Evolutionary conservation across 1,140 invertebrate genomes (phyloP), one percentile per base, ranked within the genome.

Genomic region (Atta cephalotes): DNA sequence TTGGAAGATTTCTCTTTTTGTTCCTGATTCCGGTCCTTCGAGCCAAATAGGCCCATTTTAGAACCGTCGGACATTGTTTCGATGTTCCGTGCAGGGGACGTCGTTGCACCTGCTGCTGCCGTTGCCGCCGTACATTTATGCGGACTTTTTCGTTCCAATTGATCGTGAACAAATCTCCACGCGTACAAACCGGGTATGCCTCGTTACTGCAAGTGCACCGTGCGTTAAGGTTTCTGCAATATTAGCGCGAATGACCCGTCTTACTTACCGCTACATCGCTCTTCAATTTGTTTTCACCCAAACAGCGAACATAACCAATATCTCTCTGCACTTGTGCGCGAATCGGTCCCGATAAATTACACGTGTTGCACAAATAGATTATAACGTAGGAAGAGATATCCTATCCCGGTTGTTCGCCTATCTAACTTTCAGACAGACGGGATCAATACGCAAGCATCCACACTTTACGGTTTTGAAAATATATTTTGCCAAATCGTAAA

Each of bases 11-110:
- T 89, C 53, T 76, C 86, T 62, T 78, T 91, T 12, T 51, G 49
- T 72, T 87, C 87, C 18, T 88, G 87, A 66, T 89, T 89, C 18
- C 89, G 88, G 56, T 92, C 90, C 79, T 93, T 93, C 1, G 93
- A 92, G 91, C 92, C 92, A 70, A 93, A 91, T 35, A 93, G 91
- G 91, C 92, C 92, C 92, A 93, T 92, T 45, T 93, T 91, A 88
- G 88, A 86, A 88, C 87, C 85, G 66, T 92, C 92, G 82, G 92
- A 93, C 92, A 93, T 92, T 88, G 87, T 93, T 88, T 80, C 58
- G 70, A 74, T 68, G 60, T 66, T 81, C 65, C 25, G 51, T 39
- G 58, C 53, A 68, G 56, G 68, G 25, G 53, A 71, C 60, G 35
- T 71, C 74, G n/a, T 7, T 82, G 82, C 62, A 71, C 56, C 60